Base-by-base conservation (phyloP, 2,797 vertebrate species). In the Clarias fuscus region DNA sequence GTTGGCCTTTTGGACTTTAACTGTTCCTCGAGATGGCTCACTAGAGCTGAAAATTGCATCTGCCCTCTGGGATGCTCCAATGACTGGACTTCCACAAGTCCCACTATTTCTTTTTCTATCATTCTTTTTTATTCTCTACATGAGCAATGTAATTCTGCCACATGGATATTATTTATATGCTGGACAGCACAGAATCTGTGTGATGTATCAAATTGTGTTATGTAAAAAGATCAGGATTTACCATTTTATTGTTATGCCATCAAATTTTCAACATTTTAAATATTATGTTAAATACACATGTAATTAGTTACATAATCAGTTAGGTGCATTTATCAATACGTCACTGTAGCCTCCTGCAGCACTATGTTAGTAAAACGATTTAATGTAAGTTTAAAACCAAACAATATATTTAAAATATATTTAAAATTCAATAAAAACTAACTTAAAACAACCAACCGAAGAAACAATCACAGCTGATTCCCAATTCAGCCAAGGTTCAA, bases 21-120 rank as follows among this genome's bases (percentile, higher is more conserved):
- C 90, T 92, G 90, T 92, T 93, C 77, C 90, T 90, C 84, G 92
- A 91, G 86, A 86, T 92, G 92, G 92, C 90, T 95, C 95, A 95
- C 90, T 93, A 92, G 93, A 95, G 95, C 95, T 93, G 93, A 95
- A 95, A 95, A 96, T 95, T 95, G 93, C 91, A 89, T 94, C 18
- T 92, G 92, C 91, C 93, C 93, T 92, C 48, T 88, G 93, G 93
- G 93, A 93, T 88, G 85, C 87, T 20, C 58, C 30, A 56, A 79
- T 73, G 88, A 85, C 92, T 86, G 89, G 90, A 89, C 84, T 84
- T 24, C 88, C 89, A 15, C 43, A 37, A 58, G 62, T 22, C 37
- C 30, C n/a, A 73, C 87, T 85, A 76, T 86, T 84, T 89, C 62
- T 82, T 84, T 80, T 27, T 86, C 81, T 83, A 83, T 79, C 48